These are phyloP conservation scores for Delia radicum DNA, from an alignment of 1,140 invertebrate genomes.

Conservation along the genomic window DNA sequence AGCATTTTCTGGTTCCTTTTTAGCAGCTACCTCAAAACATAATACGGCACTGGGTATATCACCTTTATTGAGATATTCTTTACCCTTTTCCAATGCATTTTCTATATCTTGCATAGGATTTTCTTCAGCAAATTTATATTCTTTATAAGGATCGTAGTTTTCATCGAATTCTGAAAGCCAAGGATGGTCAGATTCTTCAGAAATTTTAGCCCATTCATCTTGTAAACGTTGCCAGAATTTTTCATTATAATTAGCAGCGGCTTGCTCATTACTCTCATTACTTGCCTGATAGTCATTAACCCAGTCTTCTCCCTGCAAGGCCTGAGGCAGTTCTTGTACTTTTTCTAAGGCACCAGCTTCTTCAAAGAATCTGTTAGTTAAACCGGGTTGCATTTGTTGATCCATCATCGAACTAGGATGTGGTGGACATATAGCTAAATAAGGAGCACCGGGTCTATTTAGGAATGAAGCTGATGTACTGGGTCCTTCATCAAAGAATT, in stretches of 20 bases:
- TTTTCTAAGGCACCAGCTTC: slow-evolving; percentile 12
- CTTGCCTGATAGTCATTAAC: slow-evolving; percentile 42
- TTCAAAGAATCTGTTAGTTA: slow-evolving; percentile 26
- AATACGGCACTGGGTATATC: slow-evolving; percentile 94
- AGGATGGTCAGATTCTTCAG: slow-evolving; percentile 62
- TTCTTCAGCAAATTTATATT: slow-evolving; percentile 81
- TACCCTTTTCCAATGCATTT: slow-evolving; percentile 86
- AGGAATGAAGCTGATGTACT: neutral
- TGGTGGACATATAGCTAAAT: slow-evolving; percentile 34
- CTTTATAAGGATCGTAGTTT: slow-evolving; percentile 67
- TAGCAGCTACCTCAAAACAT: slow-evolving; percentile 93
- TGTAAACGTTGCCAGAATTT: slow-evolving; percentile 77
- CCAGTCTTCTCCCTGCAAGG: slow-evolving; percentile 38
- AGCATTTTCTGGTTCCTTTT: slow-evolving; percentile 77
- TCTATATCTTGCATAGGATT: slow-evolving; percentile 82
- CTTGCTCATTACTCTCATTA: slow-evolving; percentile 47
- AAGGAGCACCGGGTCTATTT: slow-evolving; percentile 28
- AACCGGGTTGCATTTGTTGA: neutral
- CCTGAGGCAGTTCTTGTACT: neutral
- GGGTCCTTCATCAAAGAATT: slow-evolving; percentile 46
- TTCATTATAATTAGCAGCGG: slow-evolving; percentile 59
- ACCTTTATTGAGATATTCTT: slow-evolving; percentile 76
- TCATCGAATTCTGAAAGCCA: slow-evolving; percentile 69
- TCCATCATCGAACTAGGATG: neutral
- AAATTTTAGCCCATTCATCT: slow-evolving; percentile 74